phyloP scores from a whole-genome alignment of 2,113 vertebrate genomes.

The Pyxicephalus adspersus region DNA sequence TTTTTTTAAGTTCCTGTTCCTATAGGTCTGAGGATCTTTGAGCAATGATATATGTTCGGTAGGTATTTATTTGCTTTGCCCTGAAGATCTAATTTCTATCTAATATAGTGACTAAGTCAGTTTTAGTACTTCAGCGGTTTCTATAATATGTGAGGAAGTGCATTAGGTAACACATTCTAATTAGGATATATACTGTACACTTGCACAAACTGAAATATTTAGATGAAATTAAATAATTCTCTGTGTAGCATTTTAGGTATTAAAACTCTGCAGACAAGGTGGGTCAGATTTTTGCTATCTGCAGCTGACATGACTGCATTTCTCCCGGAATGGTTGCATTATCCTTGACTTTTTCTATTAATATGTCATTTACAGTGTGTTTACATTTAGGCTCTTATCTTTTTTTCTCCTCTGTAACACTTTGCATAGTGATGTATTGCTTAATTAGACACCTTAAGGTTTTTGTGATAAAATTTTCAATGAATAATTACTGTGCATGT shows the following conservation, averaged over 20 bases:
- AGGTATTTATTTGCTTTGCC: too few species aligned
- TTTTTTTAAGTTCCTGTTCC: too few species aligned
- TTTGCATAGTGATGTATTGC: slow-evolving; percentile 45
- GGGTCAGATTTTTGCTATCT: background rate
- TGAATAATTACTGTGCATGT: slow-evolving; percentile 51
- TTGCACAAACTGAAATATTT: too few species aligned
- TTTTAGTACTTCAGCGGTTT: too few species aligned
- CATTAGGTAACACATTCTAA: too few species aligned
- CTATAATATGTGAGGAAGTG: too few species aligned
- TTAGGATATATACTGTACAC: too few species aligned
- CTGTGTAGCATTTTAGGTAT: background rate
- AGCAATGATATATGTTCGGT: too few species aligned
- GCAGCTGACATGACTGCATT: background rate
- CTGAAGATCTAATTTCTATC: too few species aligned
- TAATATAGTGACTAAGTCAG: too few species aligned
- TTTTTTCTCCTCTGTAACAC: background rate
- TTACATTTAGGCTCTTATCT: slow-evolving; percentile 10
- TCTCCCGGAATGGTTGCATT: background rate
- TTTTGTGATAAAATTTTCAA: slow-evolving; percentile 52
- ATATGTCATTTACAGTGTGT: slow-evolving; percentile 14
- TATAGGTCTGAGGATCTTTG: too few species aligned
- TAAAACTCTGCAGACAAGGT: background rate
- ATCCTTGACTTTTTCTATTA: background rate
- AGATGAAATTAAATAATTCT: too few species aligned
- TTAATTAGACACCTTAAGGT: slow-evolving; percentile 54